phyloP scores from a whole-genome alignment of 2,113 vertebrate genomes.

The Butorides virescens region DNA sequence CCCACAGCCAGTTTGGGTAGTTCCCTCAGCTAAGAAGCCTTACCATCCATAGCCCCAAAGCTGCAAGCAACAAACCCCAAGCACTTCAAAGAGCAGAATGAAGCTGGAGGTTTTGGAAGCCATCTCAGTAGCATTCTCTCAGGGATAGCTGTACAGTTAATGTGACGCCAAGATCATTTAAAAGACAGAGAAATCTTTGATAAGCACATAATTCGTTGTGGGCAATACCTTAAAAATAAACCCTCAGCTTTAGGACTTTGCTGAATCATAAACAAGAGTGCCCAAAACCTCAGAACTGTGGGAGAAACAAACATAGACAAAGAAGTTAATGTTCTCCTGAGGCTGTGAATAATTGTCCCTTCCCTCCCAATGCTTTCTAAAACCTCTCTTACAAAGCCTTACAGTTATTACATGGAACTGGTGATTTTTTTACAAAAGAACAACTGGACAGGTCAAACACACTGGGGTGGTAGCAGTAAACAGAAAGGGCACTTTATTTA shows the following conservation, averaged over 20 bases:
- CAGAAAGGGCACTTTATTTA: not conserved
- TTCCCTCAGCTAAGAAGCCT: not conserved
- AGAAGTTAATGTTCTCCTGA: not conserved
- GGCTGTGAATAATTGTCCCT: not conserved
- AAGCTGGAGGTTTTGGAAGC: not conserved
- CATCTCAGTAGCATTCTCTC: not conserved
- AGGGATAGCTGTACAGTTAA: not conserved
- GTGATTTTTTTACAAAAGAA: not conserved
- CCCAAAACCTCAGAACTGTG: not conserved
- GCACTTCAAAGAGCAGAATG: not conserved
- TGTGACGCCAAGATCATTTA: not conserved
- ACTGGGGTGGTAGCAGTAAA: not conserved
- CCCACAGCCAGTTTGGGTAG: not conserved
- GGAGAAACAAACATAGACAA: not conserved
- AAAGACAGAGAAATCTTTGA: not conserved
- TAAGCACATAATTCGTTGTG: not conserved
- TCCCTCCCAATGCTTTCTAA: not conserved
- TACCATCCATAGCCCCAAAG: not conserved
- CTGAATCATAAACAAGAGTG: not conserved
- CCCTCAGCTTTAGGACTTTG: not conserved
- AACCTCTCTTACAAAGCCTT: not conserved
- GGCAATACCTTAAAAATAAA: not conserved
- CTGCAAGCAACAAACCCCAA: not conserved
- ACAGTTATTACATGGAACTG: not conserved
- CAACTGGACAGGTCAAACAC: accelerated